Evolutionary conservation across 2,797 vertebrate genomes (phyloP).

Genomic region (Dicrostonyx torquatus): DNA sequence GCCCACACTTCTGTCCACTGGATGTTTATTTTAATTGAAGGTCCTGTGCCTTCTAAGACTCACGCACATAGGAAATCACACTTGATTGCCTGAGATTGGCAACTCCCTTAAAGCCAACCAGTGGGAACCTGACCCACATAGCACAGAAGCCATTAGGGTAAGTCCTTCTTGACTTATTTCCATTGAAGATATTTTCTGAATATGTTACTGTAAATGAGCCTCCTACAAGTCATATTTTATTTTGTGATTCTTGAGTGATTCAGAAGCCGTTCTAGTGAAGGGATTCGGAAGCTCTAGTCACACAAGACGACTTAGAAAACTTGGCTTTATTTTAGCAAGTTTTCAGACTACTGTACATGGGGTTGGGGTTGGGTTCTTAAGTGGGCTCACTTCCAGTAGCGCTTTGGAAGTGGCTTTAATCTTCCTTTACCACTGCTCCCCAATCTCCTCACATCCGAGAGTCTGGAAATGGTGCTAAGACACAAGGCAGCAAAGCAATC

Average conservation of each 20-base stretch:
- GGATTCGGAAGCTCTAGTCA: neutral
- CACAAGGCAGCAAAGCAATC: constrained; percentile 41
- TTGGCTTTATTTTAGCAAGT: constrained; percentile 52
- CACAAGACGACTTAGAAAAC: constrained; percentile 33
- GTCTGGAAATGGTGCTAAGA: constrained; percentile 57
- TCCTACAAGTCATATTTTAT: constrained; percentile 55
- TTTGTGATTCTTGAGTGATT: neutral
- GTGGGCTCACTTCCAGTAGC: neutral
- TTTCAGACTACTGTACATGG: constrained; percentile 25
- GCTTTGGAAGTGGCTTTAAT: constrained; percentile 31
- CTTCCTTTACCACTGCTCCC: neutral
- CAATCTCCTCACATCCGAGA: constrained; percentile 26
- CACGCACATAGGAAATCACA: constrained; percentile 28
- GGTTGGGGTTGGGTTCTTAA: neutral
- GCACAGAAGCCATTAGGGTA: neutral
- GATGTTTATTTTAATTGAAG: constrained; percentile 55
- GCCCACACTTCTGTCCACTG: neutral
- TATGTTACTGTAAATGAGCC: constrained; percentile 54
- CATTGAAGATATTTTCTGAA: constrained; percentile 39
- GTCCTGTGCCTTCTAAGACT: constrained; percentile 46
- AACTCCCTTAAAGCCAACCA: neutral
- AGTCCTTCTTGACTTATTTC: constrained; percentile 49
- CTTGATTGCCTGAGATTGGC: neutral
- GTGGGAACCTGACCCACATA: neutral
- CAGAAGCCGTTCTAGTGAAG: neutral